phyloP scores from a whole-genome alignment of 2,797 vertebrate genomes.

The Tinamus major region DNA sequence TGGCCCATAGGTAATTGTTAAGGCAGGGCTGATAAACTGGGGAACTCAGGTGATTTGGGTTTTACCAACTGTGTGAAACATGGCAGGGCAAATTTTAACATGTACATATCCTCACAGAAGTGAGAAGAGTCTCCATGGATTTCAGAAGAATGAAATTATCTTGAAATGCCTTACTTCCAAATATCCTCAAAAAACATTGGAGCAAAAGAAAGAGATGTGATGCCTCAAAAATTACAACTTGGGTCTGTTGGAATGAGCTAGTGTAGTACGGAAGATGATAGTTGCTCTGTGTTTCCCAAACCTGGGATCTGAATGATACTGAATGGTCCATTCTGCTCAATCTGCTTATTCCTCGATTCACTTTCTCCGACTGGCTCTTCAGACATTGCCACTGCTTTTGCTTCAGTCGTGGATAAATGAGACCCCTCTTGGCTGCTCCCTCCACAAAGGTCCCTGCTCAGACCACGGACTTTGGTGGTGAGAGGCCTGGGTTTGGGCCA shows the following conservation, averaged over 20 bases:
- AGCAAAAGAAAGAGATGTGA: background rate
- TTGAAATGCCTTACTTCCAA: background rate
- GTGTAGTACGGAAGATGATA: background rate
- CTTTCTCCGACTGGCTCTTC: background rate
- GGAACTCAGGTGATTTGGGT: background rate
- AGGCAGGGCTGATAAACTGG: background rate
- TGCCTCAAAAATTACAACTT: rapidly evolving
- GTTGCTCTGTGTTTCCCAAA: background rate
- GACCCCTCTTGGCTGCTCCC: background rate
- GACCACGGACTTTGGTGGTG: background rate
- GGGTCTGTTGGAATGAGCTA: rapidly evolving
- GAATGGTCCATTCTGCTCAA: background rate
- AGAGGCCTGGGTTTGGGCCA: background rate
- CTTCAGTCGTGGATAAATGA: background rate
- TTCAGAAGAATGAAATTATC: background rate
- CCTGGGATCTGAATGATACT: background rate
- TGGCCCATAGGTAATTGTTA: background rate
- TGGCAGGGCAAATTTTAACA: background rate
- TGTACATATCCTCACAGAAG: rapidly evolving
- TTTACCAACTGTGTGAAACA: background rate
- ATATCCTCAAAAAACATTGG: background rate
- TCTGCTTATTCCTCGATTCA: background rate
- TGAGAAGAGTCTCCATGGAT: background rate
- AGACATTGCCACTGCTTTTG: background rate
- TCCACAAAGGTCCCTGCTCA: background rate